Base-by-base conservation (phyloP, 2,888 invertebrate species). In the Eupelmus urozonus region DNA sequence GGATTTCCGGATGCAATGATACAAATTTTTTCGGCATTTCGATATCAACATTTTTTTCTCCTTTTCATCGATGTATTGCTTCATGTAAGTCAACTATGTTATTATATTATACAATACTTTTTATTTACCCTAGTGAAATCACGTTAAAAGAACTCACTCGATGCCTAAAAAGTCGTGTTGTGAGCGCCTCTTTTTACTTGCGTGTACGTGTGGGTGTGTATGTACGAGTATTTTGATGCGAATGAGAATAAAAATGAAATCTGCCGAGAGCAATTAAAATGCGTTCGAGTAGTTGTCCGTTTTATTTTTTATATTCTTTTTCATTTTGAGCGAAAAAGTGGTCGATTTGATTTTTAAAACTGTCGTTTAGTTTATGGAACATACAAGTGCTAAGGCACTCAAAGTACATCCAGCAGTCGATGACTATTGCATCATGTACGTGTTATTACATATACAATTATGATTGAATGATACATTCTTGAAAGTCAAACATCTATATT, bases 371-470 rank as follows among this genome's bases (percentile, higher is more conserved):
- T 77, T 69, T 81, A 80, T 73, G 77, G 79, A 82, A 81, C 82
- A 86, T 83, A 83, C 82, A 83, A 87, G 86, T 87, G 87, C 87
- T 87, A 87, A 87, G 87, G 87, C 87, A 87, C 86, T 86, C 83
- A 80, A 86, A 86, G 85, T 85, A 87, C 85, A 85, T 84, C 62
- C 65, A 73, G 73, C 73, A 80, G 73, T 80, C 73, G 66, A 76
- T 79, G 76, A 73, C 79, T 80, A 77, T 80, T 80, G 74, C 65
- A 70, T 70, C 76, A 65, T 77, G 73, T 80, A 74, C 70, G 55
- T 62, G 60, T 62, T 57, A 29, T 53, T 71, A 75, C 71, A 76
- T 79, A 53, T 76, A 79, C 59, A 76, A 69, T 71, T 65, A 75
- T 76, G 57, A 79, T 69, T 77, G 74, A 80, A 70, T 59, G 65